Conservation (phyloP, 1,140 invertebrate genomes). For the Chironomus striatipennis region DNA sequence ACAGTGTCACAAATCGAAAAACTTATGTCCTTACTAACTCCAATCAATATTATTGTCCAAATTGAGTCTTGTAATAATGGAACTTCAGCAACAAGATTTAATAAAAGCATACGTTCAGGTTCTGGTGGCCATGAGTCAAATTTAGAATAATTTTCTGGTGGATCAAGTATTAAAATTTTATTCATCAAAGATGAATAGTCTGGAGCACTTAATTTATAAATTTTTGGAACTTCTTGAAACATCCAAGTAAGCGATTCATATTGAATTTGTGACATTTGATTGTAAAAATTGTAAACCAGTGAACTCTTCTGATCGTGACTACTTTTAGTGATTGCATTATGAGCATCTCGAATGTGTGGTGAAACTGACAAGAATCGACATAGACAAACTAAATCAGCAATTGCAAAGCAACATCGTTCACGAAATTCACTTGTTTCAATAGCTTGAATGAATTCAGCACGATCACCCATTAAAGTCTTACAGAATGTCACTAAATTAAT, state of each 20-base stretch:
- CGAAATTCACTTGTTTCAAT: constrained; percentile 54
- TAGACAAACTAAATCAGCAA: constrained; percentile 77
- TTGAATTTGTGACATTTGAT: constrained; percentile 67
- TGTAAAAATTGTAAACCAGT: constrained; percentile 49
- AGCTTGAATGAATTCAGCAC: constrained; percentile 46
- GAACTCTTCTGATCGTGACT: constrained; percentile 35
- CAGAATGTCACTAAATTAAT: constrained; percentile 65
- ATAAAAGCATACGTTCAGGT: constrained; percentile 64
- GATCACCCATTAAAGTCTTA: constrained; percentile 56
- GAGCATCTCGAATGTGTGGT: constrained; percentile 67
- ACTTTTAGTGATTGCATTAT: constrained; percentile 33
- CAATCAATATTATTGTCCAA: constrained; percentile 70
- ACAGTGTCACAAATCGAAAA: constrained; percentile 71
- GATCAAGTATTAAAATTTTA: constrained; percentile 81
- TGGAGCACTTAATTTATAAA: constrained; percentile 60
- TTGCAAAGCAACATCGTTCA: constrained; percentile 72
- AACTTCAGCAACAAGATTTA: constrained; percentile 78
- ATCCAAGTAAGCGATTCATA: constrained; percentile 78
- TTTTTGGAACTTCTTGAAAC: constrained; percentile 63
- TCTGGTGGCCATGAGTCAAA: constrained; percentile 93
- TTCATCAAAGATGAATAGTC: constrained; percentile 75
- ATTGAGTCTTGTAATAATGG: constrained; percentile 79
- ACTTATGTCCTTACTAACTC: constrained; percentile 76
- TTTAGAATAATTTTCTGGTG: constrained; percentile 78
- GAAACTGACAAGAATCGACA: constrained; percentile 72